A percentile compares a stretch with the other conserved stretches of the same genome.
Evolutionary conservation across 1,140 invertebrate species (phyloP).

Genomic region (Polypedilum pembai): DNA sequence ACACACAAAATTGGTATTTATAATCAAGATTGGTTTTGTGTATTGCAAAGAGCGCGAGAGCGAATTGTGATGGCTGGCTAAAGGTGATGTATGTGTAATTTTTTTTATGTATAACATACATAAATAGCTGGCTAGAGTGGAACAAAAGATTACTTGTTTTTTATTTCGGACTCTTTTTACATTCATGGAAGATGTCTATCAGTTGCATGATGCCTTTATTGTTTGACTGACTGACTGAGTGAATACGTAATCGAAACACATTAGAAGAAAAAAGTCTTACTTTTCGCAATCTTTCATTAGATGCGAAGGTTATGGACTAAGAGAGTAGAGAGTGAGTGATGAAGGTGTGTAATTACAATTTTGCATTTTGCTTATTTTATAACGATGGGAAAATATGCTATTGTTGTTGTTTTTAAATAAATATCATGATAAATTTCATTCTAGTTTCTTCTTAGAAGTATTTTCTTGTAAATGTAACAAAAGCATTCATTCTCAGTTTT

Average conservation of each 20-base stretch:
- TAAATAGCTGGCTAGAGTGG: neutral
- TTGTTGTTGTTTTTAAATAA: too few species aligned
- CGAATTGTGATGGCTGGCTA: neutral
- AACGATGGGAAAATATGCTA: too few species aligned
- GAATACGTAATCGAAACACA: neutral
- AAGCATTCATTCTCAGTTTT: too few species aligned
- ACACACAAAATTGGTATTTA: neutral
- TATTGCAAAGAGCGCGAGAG: neutral
- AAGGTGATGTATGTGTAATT: conserved; percentile 3
- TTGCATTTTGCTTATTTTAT: too few species aligned
- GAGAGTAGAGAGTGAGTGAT: too few species aligned
- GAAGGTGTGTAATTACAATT: too few species aligned
- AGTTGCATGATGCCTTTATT: conserved; percentile 9
- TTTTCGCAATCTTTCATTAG: neutral
- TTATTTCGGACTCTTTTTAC: neutral
- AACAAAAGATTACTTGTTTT: neutral
- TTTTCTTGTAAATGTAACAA: too few species aligned
- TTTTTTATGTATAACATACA: neutral
- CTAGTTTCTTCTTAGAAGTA: too few species aligned
- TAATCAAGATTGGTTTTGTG: neutral
- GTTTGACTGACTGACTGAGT: neutral
- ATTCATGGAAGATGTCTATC: conserved; percentile 12
- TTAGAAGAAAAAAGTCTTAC: neutral
- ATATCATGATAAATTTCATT: too few species aligned
- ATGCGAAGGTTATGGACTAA: too few species aligned